Conservation (phyloP, 1,140 invertebrate genomes). For the Drosophila kikkawai region DNA sequence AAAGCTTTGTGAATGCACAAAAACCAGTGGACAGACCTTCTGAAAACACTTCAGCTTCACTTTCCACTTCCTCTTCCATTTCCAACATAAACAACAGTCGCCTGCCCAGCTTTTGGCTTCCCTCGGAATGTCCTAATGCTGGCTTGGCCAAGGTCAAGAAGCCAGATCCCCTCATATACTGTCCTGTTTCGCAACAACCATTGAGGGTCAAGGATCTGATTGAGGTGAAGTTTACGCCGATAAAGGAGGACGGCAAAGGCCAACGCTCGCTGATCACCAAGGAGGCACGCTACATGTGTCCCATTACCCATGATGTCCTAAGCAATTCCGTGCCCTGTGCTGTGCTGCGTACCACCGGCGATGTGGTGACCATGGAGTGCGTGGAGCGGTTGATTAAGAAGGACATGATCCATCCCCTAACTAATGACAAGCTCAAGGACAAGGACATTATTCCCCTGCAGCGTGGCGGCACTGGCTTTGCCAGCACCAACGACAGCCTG, state of each 20-base stretch:
- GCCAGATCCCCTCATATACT: constrained; percentile 95
- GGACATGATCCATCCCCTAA: constrained; percentile 98
- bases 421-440: constrained; percentile 93
- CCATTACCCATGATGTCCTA: constrained; percentile 97
- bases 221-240: constrained; percentile 95
- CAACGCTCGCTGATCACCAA: constrained; percentile 92
- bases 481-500: constrained; percentile 93
- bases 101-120: constrained; percentile 99
- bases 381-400: constrained; percentile 98
- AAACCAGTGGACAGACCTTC: constrained; percentile 61
- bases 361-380: constrained; percentile 98
- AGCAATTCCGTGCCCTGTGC: constrained; percentile 97
- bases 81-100: constrained; percentile 90
- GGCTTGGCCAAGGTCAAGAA: constrained; percentile 91
- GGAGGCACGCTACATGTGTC: constrained; percentile 97
- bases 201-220: constrained; percentile 96
- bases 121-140: constrained; percentile 94
- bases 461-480: constrained; percentile 97
- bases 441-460: constrained; percentile 97
- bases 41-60: constrained; percentile 25
- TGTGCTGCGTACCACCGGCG: constrained; percentile 95
- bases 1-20: constrained; percentile 90
- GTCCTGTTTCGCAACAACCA: constrained; percentile 96
- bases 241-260: constrained; percentile 92
- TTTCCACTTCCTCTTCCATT: constrained; percentile 87